Percentiles rank a stretch among this genome's conserved stretches.
Conservation (phyloP, 1,140 invertebrate genomes). For the Scaptomyza hsui region DNA sequence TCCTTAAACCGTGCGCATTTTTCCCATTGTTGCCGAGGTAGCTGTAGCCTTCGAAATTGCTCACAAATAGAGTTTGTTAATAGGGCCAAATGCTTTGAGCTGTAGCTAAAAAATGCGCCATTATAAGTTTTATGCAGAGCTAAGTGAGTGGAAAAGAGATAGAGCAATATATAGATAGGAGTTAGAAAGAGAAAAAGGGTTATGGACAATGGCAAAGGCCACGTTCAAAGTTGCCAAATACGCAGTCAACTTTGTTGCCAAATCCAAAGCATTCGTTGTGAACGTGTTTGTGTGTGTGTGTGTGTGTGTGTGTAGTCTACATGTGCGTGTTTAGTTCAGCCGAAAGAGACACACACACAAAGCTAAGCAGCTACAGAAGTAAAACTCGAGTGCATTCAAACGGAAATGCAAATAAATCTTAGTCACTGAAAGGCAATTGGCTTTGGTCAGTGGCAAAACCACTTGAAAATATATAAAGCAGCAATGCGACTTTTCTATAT, state of each 20-base stretch:
- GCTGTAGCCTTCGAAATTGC: constrained; percentile 47
- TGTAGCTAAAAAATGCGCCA: constrained; percentile 46
- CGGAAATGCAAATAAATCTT: constrained; percentile 78
- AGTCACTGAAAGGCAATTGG: constrained; percentile 74
- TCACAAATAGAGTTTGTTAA: constrained; percentile 73
- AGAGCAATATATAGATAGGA: not conserved
- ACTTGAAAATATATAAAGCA: constrained; percentile 5
- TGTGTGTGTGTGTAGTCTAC: constrained; percentile 34
- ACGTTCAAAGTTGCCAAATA: constrained; percentile 33
- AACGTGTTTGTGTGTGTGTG: constrained; percentile 22
- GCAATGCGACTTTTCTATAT: constrained; percentile 5
- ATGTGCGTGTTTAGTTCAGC: constrained; percentile 13
- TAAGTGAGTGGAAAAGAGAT: not conserved
- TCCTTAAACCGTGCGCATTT: constrained; percentile 43
- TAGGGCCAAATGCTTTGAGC: constrained; percentile 48
- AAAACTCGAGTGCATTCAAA: constrained; percentile 72
- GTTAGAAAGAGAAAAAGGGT: not conserved
- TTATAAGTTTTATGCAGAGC: constrained; percentile 46
- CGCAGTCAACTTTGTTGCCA: constrained; percentile 59
- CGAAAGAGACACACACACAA: constrained; percentile 8
- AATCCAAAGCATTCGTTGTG: constrained; percentile 28
- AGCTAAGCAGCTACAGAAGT: constrained; percentile 48
- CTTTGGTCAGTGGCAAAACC: constrained; percentile 58
- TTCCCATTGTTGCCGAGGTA: constrained; percentile 32
- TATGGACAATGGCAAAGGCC: constrained; percentile 7